A percentile compares a stretch with the other conserved stretches of the same genome.
Conservation (phyloP, 2,888 invertebrate genomes). For the Leucozona laternaria region DNA sequence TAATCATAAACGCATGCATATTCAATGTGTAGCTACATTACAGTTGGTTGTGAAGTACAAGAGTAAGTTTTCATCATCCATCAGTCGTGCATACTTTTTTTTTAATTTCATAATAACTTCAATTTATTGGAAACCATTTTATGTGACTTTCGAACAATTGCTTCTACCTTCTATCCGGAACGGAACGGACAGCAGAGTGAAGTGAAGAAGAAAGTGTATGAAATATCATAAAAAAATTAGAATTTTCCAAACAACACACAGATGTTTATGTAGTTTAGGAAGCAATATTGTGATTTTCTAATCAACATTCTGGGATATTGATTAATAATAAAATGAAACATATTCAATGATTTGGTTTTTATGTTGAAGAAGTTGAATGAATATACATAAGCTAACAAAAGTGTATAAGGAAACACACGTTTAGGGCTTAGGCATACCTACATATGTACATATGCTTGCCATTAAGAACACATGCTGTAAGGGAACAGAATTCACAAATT, state of each 20-base stretch:
- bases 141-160: too few species aligned
- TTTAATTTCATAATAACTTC: too few species aligned
- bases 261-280: background rate
- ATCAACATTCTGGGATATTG: constrained; percentile 54
- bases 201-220: background rate
- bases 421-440: background rate
- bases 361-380: background rate
- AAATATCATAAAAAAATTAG: constrained; percentile 9
- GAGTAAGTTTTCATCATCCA: too few species aligned
- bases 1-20: too few species aligned
- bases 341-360: constrained; percentile 29
- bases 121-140: too few species aligned
- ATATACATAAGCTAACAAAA: background rate
- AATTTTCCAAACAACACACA: constrained; percentile 6
- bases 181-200: too few species aligned
- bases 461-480: background rate
- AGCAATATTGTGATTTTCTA: constrained; percentile 33
- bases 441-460: too few species aligned
- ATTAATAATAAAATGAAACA: constrained; percentile 49
- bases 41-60: too few species aligned
- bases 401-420: background rate
- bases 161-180: background rate
- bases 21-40: too few species aligned
- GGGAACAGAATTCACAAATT: background rate
- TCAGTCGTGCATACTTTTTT: too few species aligned